Conservation (phyloP, 2,797 vertebrate species). For the Onychomys leucogaster region DNA sequence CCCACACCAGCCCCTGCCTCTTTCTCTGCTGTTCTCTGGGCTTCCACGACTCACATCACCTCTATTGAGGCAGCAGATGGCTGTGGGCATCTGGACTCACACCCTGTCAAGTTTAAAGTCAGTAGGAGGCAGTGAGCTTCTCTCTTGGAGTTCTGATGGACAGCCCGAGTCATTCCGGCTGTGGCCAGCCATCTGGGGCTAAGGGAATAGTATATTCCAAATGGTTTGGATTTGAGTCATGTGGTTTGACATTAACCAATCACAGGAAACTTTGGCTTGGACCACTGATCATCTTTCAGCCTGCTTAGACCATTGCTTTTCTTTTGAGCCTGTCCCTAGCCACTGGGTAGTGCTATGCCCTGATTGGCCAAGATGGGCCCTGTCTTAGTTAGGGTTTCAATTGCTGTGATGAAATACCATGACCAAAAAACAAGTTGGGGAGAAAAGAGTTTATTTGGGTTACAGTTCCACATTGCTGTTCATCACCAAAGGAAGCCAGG, state of each 20-base stretch:
- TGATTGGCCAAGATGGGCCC: conserved; percentile 33
- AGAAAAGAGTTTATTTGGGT: not conserved
- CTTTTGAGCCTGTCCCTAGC: not conserved
- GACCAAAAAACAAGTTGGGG: not conserved
- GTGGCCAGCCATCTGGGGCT: not conserved
- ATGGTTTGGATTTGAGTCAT: not conserved
- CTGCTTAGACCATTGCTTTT: not conserved
- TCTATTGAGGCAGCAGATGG: not conserved
- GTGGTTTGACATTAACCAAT: not conserved
- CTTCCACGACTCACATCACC: not conserved
- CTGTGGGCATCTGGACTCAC: not conserved
- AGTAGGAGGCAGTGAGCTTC: not conserved
- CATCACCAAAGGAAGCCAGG: not conserved
- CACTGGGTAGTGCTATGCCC: not conserved
- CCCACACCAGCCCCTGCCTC: not conserved
- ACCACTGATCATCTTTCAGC: not conserved
- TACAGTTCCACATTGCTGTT: not conserved
- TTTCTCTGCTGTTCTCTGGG: not conserved
- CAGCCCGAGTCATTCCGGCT: not conserved
- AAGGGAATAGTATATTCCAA: not conserved
- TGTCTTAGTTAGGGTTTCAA: not conserved
- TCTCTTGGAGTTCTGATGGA: not conserved
- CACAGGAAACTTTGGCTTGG: not conserved
- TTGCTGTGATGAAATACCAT: not conserved
- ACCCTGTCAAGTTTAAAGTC: conserved; percentile 16